A percentile compares a stretch with the other conserved stretches of the same genome.
Evolutionary conservation across 2,797 vertebrate species (phyloP).

Genomic region (Ctenopoma kingsleyae): DNA sequence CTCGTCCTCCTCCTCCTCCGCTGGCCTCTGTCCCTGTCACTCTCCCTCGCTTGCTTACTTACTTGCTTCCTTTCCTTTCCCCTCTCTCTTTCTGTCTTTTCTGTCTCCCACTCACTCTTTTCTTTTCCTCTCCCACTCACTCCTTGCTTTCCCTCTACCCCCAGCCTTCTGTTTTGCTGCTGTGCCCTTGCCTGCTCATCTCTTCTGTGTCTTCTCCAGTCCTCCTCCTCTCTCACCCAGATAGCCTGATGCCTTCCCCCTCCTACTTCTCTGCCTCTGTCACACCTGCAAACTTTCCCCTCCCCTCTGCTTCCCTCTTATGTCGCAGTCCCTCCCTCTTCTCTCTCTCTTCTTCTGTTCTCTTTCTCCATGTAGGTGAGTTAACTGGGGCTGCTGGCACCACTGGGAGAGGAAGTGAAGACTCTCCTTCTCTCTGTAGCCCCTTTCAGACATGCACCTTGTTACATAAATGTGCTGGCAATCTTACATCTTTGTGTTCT

Average conservation of each 20-base stretch:
- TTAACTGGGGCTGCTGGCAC: slow-evolving; percentile 85
- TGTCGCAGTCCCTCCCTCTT: slow-evolving; percentile 67
- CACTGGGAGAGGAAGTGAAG: slow-evolving; percentile 75
- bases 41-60: slow-evolving; percentile 65
- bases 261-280: slow-evolving; percentile 72
- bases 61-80: slow-evolving; percentile 42
- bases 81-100: slow-evolving; percentile 24
- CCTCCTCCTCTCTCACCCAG: slow-evolving; percentile 74
- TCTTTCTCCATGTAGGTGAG: slow-evolving; percentile 83
- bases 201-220: slow-evolving; percentile 72
- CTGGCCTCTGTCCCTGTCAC: slow-evolving; percentile 79
- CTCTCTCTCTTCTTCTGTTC: slow-evolving; percentile 52
- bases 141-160: slow-evolving; percentile 72
- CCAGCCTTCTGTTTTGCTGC: slow-evolving; percentile 79
- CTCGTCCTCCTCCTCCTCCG: slow-evolving; percentile 34
- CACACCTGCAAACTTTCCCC: slow-evolving; percentile 85
- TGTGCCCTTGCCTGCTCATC: slow-evolving; percentile 83
- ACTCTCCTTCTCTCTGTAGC: slow-evolving; percentile 29
- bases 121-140: slow-evolving; percentile 71
- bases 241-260: slow-evolving; percentile 72
- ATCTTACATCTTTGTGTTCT: slow-evolving; percentile 42
- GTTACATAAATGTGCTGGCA: slow-evolving; percentile 60
- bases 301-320: slow-evolving; percentile 67
- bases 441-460: slow-evolving; percentile 42
- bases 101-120: slow-evolving; percentile 70